A percentile compares a stretch with the other conserved stretches of the same genome.
These are phyloP conservation scores for Hydrozoanthus gracilis DNA, from an alignment of 92 coral and sea anemone species.

Conservation along the genomic window DNA sequence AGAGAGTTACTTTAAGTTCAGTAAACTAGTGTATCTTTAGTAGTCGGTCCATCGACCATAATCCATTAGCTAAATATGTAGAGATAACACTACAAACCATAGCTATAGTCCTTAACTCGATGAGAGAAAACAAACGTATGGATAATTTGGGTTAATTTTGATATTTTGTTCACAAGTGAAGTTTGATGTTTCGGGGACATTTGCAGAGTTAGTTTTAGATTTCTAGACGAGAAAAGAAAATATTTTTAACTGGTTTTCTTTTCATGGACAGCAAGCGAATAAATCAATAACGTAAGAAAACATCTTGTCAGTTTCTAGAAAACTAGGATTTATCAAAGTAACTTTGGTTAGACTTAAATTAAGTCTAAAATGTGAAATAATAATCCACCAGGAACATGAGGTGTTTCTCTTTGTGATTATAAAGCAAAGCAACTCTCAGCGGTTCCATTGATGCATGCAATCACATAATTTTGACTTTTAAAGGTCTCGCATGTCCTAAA, in stretches of 20 bases:
- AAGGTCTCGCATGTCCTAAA: not conserved
- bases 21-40: not conserved
- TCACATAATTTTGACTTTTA: not conserved
- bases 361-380: too few species aligned
- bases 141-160: not conserved
- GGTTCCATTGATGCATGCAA: constrained; percentile 38
- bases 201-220: too few species aligned
- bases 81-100: not conserved
- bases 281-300: too few species aligned
- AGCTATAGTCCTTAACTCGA: not conserved
- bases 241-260: too few species aligned
- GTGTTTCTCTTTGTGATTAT: not conserved
- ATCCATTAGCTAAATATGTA: not conserved
- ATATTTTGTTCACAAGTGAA: not conserved
- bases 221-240: too few species aligned
- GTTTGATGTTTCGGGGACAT: not conserved
- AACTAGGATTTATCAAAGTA: too few species aligned
- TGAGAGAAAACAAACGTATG: not conserved
- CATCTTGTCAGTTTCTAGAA: too few species aligned
- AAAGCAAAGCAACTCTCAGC: not conserved
- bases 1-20: not conserved
- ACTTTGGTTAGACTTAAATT: too few species aligned
- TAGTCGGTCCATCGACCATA: not conserved
- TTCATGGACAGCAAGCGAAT: too few species aligned
- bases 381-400: not conserved